Percentiles rank a stretch among this genome's conserved stretches.
Conservation (phyloP, 2,113 vertebrate genomes). For the Oophaga pumilio region DNA sequence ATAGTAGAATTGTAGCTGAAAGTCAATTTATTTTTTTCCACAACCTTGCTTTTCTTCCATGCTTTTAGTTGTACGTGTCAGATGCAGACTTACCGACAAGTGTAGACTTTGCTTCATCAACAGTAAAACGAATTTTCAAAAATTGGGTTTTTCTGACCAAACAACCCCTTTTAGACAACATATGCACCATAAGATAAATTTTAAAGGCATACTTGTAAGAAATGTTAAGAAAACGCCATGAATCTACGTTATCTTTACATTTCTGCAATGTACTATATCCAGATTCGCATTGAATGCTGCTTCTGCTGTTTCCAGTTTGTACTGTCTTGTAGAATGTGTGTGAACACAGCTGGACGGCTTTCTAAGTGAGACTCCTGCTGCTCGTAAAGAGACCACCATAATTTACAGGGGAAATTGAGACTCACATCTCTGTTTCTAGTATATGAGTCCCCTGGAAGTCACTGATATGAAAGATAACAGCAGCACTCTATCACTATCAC, state of each 20-base stretch:
- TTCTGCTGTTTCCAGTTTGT: conserved; percentile 16
- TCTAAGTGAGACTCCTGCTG: conserved; percentile 21
- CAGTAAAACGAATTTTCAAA: not conserved
- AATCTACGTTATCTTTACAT: not conserved
- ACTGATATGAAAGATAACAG: conserved; percentile 20
- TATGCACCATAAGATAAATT: not conserved
- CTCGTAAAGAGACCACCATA: conserved; percentile 6
- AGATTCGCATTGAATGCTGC: not conserved
- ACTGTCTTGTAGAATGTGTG: not conserved
- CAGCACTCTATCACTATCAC: not conserved
- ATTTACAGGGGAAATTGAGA: conserved; percentile 36
- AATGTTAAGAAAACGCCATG: not conserved
- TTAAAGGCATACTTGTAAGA: not conserved
- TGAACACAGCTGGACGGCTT: not conserved
- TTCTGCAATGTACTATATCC: not conserved
- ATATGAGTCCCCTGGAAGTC: conserved; percentile 23
- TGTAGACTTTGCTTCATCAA: not conserved
- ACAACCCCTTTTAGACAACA: not conserved
- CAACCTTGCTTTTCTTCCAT: too few species aligned
- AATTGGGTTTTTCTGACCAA: not conserved
- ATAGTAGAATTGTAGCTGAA: too few species aligned
- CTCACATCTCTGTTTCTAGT: conserved; percentile 13
- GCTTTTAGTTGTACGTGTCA: too few species aligned
- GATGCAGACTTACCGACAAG: too few species aligned
- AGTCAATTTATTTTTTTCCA: too few species aligned